phyloP scores from a whole-genome alignment of 2,797 vertebrate species.

The Epinephelus awoara region DNA sequence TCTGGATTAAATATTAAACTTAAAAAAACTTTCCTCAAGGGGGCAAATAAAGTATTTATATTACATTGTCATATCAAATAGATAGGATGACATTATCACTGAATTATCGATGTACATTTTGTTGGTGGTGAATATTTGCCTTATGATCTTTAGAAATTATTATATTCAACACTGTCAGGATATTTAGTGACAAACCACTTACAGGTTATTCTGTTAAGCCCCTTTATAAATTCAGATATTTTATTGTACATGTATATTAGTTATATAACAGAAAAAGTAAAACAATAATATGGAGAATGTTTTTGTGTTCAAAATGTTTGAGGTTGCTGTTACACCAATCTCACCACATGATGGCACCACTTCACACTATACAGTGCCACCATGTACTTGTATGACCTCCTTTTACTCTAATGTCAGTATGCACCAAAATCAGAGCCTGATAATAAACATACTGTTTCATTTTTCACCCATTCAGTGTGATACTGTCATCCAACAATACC shows the following conservation, averaged over 20 bases:
- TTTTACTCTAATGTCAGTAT: background rate
- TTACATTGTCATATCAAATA: background rate
- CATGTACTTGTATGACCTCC: background rate
- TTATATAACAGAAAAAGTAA: background rate
- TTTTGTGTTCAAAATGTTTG: background rate
- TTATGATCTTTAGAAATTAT: background rate
- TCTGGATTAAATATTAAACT: background rate
- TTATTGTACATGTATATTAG: background rate
- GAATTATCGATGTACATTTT: background rate
- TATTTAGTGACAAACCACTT: background rate
- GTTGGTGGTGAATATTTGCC: background rate
- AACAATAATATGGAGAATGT: background rate
- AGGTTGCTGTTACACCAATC: background rate
- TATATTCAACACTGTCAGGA: background rate
- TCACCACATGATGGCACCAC: slow-evolving; percentile 52
- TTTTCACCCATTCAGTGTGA: background rate
- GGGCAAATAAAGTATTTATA: background rate
- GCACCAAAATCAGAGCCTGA: background rate
- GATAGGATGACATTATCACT: background rate
- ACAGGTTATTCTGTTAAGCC: background rate
- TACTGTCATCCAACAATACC: no score
- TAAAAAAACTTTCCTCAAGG: background rate
- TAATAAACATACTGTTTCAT: background rate
- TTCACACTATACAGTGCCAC: slow-evolving; percentile 13
- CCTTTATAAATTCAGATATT: background rate